Conservation (phyloP, 2,797 vertebrate species). For the Crypturellus tataupa region DNA sequence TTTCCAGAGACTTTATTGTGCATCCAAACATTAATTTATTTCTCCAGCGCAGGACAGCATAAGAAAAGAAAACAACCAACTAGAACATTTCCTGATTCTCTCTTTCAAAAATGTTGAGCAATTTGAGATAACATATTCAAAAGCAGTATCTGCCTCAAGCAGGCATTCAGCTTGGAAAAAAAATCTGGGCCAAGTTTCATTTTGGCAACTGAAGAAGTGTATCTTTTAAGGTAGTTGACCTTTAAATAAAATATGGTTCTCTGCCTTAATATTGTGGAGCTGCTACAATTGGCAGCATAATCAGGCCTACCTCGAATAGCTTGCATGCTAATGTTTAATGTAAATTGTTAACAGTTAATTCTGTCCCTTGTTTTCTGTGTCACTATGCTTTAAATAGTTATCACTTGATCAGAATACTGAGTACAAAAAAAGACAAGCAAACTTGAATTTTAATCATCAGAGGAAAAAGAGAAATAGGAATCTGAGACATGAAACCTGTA, state of each 20-base stretch:
- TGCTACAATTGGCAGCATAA: neutral
- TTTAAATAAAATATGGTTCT: slow-evolving; percentile 16
- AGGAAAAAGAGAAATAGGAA: slow-evolving; percentile 33
- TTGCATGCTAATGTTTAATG: neutral
- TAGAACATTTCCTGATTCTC: neutral
- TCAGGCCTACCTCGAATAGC: neutral
- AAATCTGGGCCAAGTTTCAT: neutral
- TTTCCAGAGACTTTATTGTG: neutral
- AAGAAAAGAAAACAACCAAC: neutral
- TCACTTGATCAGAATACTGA: neutral
- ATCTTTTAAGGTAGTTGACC: slow-evolving; percentile 12
- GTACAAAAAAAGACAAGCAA: neutral
- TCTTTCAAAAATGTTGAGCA: neutral
- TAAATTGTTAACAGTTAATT: neutral
- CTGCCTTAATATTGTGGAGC: neutral
- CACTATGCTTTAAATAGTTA: neutral
- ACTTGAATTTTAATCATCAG: neutral
- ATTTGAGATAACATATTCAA: neutral
- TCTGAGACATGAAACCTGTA: neutral
- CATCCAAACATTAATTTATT: neutral
- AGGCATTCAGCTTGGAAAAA: neutral
- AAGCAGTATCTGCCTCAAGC: neutral
- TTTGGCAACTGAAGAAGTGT: neutral
- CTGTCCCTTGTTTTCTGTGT: neutral
- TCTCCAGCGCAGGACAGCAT: neutral